Percentiles rank a stretch among this genome's conserved stretches.
phyloP scores from a whole-genome alignment of 2,797 vertebrate genomes.

The Rhinella marina region DNA sequence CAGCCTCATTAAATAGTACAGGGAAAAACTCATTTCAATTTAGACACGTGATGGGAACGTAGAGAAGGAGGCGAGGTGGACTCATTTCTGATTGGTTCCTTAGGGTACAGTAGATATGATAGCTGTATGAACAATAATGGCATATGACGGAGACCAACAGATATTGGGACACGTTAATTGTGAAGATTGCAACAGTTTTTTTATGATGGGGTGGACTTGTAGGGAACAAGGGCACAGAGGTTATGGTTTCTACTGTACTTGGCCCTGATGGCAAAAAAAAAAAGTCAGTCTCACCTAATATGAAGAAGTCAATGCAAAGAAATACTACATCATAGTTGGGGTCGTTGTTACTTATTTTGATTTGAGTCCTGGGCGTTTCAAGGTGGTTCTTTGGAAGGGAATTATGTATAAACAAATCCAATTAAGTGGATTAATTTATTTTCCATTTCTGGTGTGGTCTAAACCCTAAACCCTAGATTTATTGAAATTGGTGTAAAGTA shows the following conservation, averaged over 20 bases:
- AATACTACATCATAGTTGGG: background rate
- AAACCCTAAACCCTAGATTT: no score
- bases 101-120: background rate
- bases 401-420: no score
- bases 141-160: background rate
- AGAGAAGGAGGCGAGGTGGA: background rate
- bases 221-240: no score
- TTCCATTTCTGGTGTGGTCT: no score
- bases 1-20: constrained; percentile 68
- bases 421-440: no score
- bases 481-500: no score
- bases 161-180: background rate
- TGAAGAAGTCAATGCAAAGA: background rate
- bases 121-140: background rate
- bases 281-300: background rate
- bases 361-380: background rate
- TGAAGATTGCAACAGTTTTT: no score
- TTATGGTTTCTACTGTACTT: no score
- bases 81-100: constrained; percentile 24
- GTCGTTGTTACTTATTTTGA: background rate
- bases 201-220: no score
- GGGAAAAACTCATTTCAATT: constrained; percentile 50
- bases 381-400: background rate
- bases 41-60: constrained; percentile 45
- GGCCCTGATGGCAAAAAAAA: no score